phyloP scores from a whole-genome alignment of 2,888 invertebrate species.

The Tryphoninae sp. region DNA sequence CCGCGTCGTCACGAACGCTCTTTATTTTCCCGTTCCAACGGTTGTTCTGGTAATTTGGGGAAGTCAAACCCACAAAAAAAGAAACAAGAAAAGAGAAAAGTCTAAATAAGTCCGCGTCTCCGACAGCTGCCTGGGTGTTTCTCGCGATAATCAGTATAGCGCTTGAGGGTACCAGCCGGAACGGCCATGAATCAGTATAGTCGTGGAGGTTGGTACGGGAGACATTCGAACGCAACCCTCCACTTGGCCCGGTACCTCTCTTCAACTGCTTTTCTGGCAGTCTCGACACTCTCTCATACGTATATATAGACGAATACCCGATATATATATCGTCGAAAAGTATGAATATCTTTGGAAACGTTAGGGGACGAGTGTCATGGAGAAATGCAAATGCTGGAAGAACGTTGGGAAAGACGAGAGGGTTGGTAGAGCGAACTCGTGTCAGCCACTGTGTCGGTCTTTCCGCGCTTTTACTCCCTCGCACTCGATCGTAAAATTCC shows the following conservation, averaged over 20 bases:
- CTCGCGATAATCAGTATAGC: conserved; percentile 53
- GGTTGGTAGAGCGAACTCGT: conserved; percentile 2
- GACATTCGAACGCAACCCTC: conserved; percentile 41
- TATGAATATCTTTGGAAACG: conserved; percentile 69
- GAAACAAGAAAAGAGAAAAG: conserved; percentile 5
- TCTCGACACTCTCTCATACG: neutral
- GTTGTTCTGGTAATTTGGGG: neutral
- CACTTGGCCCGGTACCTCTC: neutral
- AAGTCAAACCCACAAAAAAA: neutral
- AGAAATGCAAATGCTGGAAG: conserved; percentile 61
- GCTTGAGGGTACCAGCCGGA: conserved; percentile 38
- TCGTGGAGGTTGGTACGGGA: conserved; percentile 15
- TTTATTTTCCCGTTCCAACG: conserved; percentile 12
- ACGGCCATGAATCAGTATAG: conserved; percentile 59
- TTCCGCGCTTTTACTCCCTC: neutral
- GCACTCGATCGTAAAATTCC: neutral
- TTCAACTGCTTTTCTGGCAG: conserved; percentile 31
- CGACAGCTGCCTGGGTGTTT: conserved; percentile 49
- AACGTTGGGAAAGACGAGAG: conserved; percentile 28
- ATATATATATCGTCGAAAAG: conserved; percentile 61
- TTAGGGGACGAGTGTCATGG: conserved; percentile 47
- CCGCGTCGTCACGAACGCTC: neutral
- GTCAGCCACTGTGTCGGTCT: conserved; percentile 7
- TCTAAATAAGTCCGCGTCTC: conserved; percentile 40
- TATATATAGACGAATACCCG: conserved; percentile 11